These are phyloP conservation scores for Mesochorus sp. DNA, from an alignment of 2,888 invertebrate genomes.

Conservation along the genomic window DNA sequence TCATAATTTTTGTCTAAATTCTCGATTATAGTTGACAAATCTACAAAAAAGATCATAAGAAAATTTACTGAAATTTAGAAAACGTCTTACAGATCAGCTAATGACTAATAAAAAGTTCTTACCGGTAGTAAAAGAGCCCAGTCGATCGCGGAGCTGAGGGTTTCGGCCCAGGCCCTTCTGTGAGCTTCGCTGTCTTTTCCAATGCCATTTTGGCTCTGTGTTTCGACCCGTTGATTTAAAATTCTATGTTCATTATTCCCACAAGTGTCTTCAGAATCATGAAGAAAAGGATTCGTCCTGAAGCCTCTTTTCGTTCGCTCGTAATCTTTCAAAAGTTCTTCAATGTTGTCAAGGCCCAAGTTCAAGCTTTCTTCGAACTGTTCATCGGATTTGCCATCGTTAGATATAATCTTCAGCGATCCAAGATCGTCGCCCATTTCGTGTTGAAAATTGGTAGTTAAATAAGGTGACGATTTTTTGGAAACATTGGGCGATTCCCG, in stretches of 20 bases:
- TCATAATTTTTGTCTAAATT: no score
- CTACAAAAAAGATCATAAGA: not conserved
- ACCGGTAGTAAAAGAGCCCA: slow-evolving; percentile 86
- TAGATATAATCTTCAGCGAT: not conserved
- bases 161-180: slow-evolving; percentile 92
- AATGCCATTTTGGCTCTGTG: slow-evolving; percentile 82
- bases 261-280: slow-evolving; percentile 44
- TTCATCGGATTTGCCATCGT: no score
- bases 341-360: slow-evolving; percentile 72
- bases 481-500: slow-evolving; percentile 34
- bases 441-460: no score
- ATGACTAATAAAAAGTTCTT: slow-evolving; percentile 34
- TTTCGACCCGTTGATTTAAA: slow-evolving; percentile 81
- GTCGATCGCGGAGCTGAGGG: slow-evolving; percentile 93
- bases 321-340: slow-evolving; percentile 77
- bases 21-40: no score
- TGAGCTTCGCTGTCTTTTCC: slow-evolving; percentile 95
- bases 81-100: not conserved
- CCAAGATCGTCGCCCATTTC: slow-evolving; percentile 3
- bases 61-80: not conserved
- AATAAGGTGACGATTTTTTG: no score
- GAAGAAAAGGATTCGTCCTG: slow-evolving; percentile 77
- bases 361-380: no score
- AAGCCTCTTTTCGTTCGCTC: slow-evolving; percentile 77
- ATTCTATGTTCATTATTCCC: slow-evolving; percentile 41